These are phyloP conservation scores for Arctocebus calabarensis DNA, from an alignment of 2,797 vertebrate genomes.

Conservation along the genomic window DNA sequence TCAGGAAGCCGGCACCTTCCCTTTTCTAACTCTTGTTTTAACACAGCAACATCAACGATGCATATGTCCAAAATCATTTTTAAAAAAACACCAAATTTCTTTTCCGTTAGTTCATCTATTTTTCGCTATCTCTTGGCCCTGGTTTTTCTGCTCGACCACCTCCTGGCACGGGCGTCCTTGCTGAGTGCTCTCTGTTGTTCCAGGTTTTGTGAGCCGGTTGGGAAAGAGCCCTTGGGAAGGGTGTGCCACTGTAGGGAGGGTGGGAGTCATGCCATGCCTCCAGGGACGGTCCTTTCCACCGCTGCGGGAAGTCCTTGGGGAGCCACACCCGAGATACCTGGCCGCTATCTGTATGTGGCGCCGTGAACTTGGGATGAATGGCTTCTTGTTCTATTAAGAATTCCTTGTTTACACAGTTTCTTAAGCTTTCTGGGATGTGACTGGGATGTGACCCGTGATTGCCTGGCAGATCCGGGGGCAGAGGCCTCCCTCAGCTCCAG, in stretches of 20 bases:
- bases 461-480: background rate
- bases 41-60: too few species aligned
- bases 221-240: conserved; percentile 94
- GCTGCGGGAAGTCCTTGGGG: conserved; percentile 92
- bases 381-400: background rate
- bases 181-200: conserved; percentile 95
- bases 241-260: conserved; percentile 91
- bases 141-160: conserved; percentile 84
- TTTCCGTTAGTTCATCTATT: conserved; percentile 79
- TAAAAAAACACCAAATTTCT: too few species aligned
- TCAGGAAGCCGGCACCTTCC: too few species aligned
- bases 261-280: conserved; percentile 90
- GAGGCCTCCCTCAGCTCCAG: background rate
- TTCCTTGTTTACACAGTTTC: background rate
- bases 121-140: conserved; percentile 93
- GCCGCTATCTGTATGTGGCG: conserved; percentile 89
- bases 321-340: conserved; percentile 91
- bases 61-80: too few species aligned
- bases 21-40: too few species aligned
- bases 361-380: background rate
- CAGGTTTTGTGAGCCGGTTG: conserved; percentile 94
- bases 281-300: conserved; percentile 93
- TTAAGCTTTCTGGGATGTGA: background rate
- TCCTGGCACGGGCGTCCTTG: conserved; percentile 75
- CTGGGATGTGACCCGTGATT: background rate